A percentile compares a stretch with the other conserved stretches of the same genome.
These are phyloP conservation scores for Melanotus villosus DNA, from an alignment of 2,888 invertebrate genomes.

Conservation along the genomic window DNA sequence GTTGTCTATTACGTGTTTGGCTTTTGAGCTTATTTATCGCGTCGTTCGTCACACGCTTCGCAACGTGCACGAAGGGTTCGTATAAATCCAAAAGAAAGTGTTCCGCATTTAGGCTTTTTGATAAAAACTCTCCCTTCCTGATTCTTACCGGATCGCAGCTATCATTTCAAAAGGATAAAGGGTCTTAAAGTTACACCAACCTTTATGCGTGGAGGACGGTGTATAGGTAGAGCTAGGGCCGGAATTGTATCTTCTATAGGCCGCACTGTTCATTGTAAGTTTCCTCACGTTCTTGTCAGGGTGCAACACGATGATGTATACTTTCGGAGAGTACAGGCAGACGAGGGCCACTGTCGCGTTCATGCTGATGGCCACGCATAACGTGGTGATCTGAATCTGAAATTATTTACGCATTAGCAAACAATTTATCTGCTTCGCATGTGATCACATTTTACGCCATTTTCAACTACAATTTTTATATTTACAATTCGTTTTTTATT, in stretches of 20 bases:
- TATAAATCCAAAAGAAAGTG: constrained; percentile 1
- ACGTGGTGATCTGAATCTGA: constrained; percentile 78
- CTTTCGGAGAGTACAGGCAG: constrained; percentile 80
- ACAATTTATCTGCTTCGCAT: background rate
- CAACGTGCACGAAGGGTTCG: too few relatives aligned
- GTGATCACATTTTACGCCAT: too few relatives aligned
- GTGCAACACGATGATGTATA: constrained; percentile 81
- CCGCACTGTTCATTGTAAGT: constrained; percentile 66
- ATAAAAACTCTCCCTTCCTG: background rate
- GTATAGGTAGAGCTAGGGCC: constrained; percentile 59
- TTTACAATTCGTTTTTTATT: too few relatives aligned
- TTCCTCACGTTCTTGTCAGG: constrained; percentile 81
- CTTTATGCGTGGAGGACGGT: constrained; percentile 54
- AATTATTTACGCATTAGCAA: constrained; percentile 40
- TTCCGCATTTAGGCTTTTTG: constrained; percentile 2
- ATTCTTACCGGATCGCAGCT: constrained; percentile 8
- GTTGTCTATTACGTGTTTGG: too few relatives aligned
- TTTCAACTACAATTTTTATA: too few relatives aligned
- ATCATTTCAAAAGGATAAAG: constrained; percentile 20
- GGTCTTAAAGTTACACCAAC: constrained; percentile 41
- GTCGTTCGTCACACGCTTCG: too few relatives aligned
- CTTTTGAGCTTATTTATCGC: too few relatives aligned
- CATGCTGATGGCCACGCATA: constrained; percentile 79
- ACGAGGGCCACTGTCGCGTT: constrained; percentile 79
- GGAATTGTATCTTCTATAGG: constrained; percentile 62